Evolutionary conservation across 2,888 invertebrate genomes (phyloP), one percentile per base, ranked within the genome.

Genomic region (Diogma glabrata): DNA sequence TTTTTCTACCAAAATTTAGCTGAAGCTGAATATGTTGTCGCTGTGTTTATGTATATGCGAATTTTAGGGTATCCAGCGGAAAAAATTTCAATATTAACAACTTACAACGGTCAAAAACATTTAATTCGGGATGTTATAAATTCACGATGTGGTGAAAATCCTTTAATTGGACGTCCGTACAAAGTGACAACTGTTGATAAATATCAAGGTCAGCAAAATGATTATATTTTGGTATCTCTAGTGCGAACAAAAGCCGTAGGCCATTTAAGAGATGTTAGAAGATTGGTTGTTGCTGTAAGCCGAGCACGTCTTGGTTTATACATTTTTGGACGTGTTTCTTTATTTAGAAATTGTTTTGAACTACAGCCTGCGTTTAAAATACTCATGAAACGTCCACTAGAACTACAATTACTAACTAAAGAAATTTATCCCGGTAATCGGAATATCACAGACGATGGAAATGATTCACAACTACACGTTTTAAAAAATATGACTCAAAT

Each of bases 201-300:
- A 66, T 99, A 95, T 69, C 99, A 99, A 66, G 99, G 99, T 52
- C 99, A 99, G 65, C 99, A 99, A 72, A 99, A 99, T 70, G 99
- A 99, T 71, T 94, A 91, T 63, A 94, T 99, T 54, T 76, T 99
- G 14, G 77, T 99, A 47, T 99, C 97, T 0, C 72, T 99, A 46
- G 99, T 99, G 19, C 79, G 96, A 55, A 97, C 97, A 0, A 85
- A 85, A 64, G 90, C 93, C 1, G 96, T 99, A n/a, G 99, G 99
- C 30, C 99, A 99, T 75, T 77, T 99, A 56, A 76, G 97, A 26
- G 99, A 99, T 73, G 89, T 97, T 1, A 78, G 99, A 8, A 86
- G 99, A 64, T 78, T 99, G 55, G 87, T 99, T 40, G 99, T 99
- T 4, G 99, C 99, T 4, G 91, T 99, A 81, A 99, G 97, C 50